phyloP scores from a whole-genome alignment of 2,888 invertebrate genomes.

The Hanleya hanleyi region DNA sequence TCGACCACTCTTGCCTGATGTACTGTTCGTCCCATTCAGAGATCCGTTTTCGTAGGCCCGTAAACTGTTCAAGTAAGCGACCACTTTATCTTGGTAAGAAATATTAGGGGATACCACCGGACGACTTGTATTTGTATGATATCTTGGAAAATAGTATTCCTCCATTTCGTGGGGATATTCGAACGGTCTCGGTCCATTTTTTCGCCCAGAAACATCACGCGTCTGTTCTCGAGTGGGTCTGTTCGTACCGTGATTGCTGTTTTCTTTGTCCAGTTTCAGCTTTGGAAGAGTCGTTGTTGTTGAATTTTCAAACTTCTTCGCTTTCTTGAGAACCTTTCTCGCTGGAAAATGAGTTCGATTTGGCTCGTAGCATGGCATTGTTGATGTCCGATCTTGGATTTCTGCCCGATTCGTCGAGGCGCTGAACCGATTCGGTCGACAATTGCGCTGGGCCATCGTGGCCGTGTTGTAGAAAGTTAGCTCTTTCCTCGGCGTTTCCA shows the following conservation, averaged over 20 bases:
- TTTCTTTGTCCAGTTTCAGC: background rate
- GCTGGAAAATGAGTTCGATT: conserved; percentile 54
- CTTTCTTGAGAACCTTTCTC: conserved; percentile 54
- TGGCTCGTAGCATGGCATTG: conserved; percentile 35
- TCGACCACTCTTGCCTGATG: background rate
- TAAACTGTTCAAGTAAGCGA: background rate
- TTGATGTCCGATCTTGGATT: conserved; percentile 5
- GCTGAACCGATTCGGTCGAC: background rate
- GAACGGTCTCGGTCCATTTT: background rate
- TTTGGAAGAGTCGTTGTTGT: background rate
- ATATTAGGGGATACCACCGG: background rate
- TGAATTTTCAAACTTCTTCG: conserved; percentile 39
- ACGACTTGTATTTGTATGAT: no score
- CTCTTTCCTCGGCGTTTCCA: conserved; percentile 16
- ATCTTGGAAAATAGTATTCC: background rate
- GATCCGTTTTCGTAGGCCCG: background rate
- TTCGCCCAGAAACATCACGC: background rate
- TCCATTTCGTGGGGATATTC: background rate
- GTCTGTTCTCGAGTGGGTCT: background rate
- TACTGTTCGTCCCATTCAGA: background rate
- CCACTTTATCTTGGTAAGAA: background rate
- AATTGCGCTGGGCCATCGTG: background rate
- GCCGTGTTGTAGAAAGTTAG: background rate
- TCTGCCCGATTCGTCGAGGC: background rate
- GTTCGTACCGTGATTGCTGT: background rate